phyloP scores from a whole-genome alignment of 2,888 invertebrate species.

The Aphodius sticticus region DNA sequence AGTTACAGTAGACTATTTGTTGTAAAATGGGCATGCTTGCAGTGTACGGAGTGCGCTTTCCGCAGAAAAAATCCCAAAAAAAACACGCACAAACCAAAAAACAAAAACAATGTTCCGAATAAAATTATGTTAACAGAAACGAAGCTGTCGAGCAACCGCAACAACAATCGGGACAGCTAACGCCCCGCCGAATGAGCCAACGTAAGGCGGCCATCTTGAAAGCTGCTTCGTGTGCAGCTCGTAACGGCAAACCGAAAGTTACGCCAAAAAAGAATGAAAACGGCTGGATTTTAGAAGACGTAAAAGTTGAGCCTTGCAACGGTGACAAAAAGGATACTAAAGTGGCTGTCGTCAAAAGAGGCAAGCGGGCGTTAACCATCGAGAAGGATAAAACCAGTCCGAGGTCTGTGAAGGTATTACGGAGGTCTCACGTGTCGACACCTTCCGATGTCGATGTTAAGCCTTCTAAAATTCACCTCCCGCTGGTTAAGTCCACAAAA shows the following conservation, averaged over 20 bases:
- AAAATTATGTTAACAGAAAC: conserved; percentile 45
- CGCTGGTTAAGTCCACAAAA: conserved; percentile 44
- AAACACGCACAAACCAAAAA: conserved; percentile 42
- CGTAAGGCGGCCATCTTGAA: conserved; percentile 45
- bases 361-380: conserved; percentile 53
- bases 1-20: background rate
- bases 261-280: conserved; percentile 49
- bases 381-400: conserved; percentile 56
- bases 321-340: conserved; percentile 40
- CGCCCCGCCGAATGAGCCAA: conserved; percentile 49
- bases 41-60: conserved; percentile 46
- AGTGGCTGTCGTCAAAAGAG: conserved; percentile 49
- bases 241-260: conserved; percentile 42
- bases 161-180: conserved; percentile 37
- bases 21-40: conserved; percentile 46
- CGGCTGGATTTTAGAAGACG: conserved; percentile 47
- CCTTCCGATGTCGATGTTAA: conserved; percentile 37
- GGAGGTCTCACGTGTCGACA: conserved; percentile 47
- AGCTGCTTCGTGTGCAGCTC: conserved; percentile 36
- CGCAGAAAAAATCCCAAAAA: conserved; percentile 7
- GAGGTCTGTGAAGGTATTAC: conserved; percentile 56
- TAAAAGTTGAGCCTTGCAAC: conserved; percentile 42
- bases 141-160: conserved; percentile 48
- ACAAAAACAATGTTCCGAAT: conserved; percentile 46
- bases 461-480: conserved; percentile 42